Conservation (phyloP, 2,797 vertebrate species). For the Cercopithecus neglectus region DNA sequence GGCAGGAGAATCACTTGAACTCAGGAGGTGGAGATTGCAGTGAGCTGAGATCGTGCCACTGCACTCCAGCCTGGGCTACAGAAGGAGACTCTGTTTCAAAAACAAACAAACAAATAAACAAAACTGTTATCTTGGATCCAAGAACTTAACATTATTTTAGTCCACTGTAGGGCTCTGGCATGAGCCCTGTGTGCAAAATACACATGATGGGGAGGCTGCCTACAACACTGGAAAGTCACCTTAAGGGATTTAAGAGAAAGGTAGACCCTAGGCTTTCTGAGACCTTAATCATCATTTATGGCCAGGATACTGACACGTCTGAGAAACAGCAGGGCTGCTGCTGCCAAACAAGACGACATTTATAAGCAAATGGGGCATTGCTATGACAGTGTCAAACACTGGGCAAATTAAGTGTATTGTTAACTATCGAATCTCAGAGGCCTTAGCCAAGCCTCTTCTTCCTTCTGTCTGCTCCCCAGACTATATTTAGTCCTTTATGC, state of each 20-base stretch:
- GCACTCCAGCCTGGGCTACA: neutral
- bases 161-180: constrained; percentile 58
- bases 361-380: constrained; percentile 64
- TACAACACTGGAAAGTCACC: constrained; percentile 60
- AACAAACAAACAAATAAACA: too few relatives aligned
- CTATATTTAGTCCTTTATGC: neutral
- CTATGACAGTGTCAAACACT: constrained; percentile 62
- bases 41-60: neutral
- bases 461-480: neutral
- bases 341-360: constrained; percentile 71
- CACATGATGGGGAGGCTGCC: constrained; percentile 52
- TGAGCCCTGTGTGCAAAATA: constrained; percentile 48
- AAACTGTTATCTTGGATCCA: constrained; percentile 6
- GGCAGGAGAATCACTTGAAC: neutral
- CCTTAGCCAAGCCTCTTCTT: neutral
- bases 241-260: constrained; percentile 69
- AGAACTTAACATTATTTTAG: constrained; percentile 45
- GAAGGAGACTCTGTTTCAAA: neutral
- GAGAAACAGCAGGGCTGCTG: constrained; percentile 65
- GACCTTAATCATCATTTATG: constrained; percentile 65
- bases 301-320: constrained; percentile 70
- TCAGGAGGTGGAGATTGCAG: neutral
- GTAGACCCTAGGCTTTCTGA: constrained; percentile 57
- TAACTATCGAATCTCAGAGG: neutral
- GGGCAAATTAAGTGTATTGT: constrained; percentile 49